Percentiles rank a stretch among this genome's conserved stretches.
phyloP scores from a whole-genome alignment of 2,797 vertebrate species.

The Potorous gilbertii region DNA sequence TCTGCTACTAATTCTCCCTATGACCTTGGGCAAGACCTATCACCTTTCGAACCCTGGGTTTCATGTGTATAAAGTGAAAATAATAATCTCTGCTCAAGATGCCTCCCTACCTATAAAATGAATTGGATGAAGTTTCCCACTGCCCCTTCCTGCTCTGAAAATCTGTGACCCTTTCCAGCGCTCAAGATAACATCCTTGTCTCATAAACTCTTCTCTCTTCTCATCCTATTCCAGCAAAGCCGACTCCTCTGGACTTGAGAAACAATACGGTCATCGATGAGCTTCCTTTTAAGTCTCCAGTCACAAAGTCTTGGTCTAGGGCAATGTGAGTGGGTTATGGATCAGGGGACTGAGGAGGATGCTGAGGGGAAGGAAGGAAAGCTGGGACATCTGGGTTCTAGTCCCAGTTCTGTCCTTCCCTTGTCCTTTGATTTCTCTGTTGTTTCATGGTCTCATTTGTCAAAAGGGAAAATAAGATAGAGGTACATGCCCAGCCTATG shows the following conservation, averaged over 20 bases:
- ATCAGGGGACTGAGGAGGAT: neutral
- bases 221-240: slow-evolving; percentile 89
- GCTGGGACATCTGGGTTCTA: neutral
- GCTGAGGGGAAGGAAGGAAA: neutral
- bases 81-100: neutral
- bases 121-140: neutral
- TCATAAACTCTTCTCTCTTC: neutral
- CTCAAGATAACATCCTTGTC: neutral
- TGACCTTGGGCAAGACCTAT: neutral
- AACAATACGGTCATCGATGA: slow-evolving; percentile 96
- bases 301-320: slow-evolving; percentile 98
- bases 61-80: neutral
- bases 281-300: slow-evolving; percentile 96
- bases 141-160: neutral
- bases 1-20: neutral
- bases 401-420: neutral
- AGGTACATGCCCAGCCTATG: neutral
- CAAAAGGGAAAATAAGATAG: neutral
- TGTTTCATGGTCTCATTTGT: neutral
- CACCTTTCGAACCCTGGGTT: neutral
- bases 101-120: neutral
- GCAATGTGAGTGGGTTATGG: slow-evolving; percentile 90
- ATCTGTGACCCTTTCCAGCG: neutral
- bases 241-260: slow-evolving; percentile 95
- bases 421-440: neutral